phyloP scores from a whole-genome alignment of 2,797 vertebrate species.

The Cyprinella venusta region DNA sequence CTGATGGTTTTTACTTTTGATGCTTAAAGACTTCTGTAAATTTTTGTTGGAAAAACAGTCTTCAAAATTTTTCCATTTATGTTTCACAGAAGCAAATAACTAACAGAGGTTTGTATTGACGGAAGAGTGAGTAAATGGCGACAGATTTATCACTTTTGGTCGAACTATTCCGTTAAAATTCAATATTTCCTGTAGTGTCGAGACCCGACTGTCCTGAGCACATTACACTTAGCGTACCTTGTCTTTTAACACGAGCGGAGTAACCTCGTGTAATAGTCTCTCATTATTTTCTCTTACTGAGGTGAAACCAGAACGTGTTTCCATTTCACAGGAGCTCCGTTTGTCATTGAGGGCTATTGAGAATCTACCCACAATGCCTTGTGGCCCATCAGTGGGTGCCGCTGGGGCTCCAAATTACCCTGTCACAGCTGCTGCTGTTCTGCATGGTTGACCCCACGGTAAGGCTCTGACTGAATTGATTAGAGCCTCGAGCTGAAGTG shows the following conservation, averaged over 20 bases:
- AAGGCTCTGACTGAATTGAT: conserved; percentile 71
- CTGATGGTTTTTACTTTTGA: neutral
- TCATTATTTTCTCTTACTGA: conserved; percentile 40
- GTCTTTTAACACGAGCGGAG: conserved; percentile 7
- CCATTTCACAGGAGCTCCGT: conserved; percentile 23
- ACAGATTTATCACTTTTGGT: neutral
- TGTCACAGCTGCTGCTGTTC: conserved; percentile 74
- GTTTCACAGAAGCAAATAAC: neutral
- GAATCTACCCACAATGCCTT: conserved; percentile 75
- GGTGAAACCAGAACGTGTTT: conserved; percentile 49
- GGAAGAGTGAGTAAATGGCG: neutral
- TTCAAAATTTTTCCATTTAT: neutral
- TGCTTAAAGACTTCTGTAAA: neutral
- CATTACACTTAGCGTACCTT: neutral
- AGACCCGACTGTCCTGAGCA: neutral
- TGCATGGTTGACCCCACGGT: conserved; percentile 62
- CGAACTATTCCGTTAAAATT: neutral
- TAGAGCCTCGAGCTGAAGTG: conserved; percentile 70
- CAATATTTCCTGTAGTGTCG: neutral
- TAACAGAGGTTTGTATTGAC: neutral
- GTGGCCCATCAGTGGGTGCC: conserved; percentile 68
- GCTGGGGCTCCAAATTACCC: conserved; percentile 73
- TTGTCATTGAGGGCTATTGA: conserved; percentile 70
- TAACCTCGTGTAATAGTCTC: conserved; percentile 37
- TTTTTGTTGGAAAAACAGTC: neutral